These are phyloP conservation scores for Microcebus jonahi DNA, from an alignment of 2,113 vertebrate species.

Conservation along the genomic window DNA sequence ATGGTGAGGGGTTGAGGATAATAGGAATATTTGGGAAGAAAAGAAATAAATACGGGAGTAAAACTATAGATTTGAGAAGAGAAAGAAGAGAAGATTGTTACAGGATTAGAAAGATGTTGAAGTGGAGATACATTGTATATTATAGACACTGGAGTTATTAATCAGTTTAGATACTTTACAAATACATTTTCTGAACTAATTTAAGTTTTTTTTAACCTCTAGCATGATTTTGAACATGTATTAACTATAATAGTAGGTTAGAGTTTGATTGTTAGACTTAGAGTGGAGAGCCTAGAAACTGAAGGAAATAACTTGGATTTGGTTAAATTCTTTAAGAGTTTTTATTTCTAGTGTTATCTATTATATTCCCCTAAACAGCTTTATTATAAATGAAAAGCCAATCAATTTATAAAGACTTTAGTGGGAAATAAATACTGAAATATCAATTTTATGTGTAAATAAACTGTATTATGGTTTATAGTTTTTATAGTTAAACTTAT, in stretches of 20 bases:
- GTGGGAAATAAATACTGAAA: slow-evolving; percentile 30
- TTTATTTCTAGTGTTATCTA: not conserved
- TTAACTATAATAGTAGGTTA: not conserved
- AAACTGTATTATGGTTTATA: not conserved
- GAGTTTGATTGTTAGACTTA: not conserved
- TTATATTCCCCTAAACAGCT: not conserved
- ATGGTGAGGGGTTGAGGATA: not conserved
- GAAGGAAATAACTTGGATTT: not conserved
- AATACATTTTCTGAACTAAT: not conserved
- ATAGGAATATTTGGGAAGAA: not conserved
- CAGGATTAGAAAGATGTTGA: not conserved
- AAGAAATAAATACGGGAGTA: not conserved
- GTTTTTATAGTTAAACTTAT: not conserved
- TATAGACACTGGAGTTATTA: not conserved
- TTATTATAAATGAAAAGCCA: not conserved
- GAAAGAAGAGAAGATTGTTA: not conserved
- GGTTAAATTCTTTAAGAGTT: slow-evolving; percentile 5
- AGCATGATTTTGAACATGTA: not conserved
- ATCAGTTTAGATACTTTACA: not conserved
- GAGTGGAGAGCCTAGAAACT: not conserved
- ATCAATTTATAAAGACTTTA: not conserved
- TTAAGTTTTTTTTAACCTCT: not conserved
- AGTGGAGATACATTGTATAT: not conserved
- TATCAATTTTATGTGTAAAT: not conserved
- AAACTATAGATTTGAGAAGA: not conserved